Conservation (phyloP, 2,888 invertebrate genomes). For the Conomelus anceps region DNA sequence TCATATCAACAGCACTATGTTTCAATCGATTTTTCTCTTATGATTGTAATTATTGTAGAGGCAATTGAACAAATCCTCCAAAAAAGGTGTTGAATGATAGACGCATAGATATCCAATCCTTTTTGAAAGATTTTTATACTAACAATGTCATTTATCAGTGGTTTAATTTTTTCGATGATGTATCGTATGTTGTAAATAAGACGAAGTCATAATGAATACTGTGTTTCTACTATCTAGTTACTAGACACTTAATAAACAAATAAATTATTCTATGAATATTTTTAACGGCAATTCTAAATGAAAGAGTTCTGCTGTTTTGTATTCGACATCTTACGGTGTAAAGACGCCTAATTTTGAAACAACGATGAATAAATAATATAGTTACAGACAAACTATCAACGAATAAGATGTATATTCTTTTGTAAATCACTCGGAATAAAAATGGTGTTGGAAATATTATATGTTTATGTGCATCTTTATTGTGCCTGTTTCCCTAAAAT, state of each 20-base stretch:
- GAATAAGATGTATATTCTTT: neutral
- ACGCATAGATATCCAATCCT: neutral
- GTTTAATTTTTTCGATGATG: neutral
- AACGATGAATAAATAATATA: neutral
- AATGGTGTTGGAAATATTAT: neutral
- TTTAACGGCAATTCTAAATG: neutral
- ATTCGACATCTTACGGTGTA: too few relatives aligned
- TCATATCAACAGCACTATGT: neutral
- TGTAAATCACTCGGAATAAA: neutral
- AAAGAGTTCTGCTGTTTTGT: neutral
- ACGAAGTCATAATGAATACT: neutral
- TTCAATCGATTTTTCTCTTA: neutral
- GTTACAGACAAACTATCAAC: neutral
- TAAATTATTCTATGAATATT: neutral
- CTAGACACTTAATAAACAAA: neutral
- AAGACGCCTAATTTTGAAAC: too few relatives aligned
- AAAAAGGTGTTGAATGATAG: neutral
- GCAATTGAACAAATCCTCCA: neutral
- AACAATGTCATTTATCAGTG: neutral
- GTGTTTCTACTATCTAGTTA: too few relatives aligned
- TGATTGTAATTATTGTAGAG: neutral
- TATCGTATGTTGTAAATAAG: neutral
- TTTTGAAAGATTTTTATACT: neutral
- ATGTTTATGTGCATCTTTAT: neutral
- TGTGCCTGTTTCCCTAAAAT: neutral